phyloP scores from a whole-genome alignment of 2,113 vertebrate genomes.

The Castor canadensis region DNA sequence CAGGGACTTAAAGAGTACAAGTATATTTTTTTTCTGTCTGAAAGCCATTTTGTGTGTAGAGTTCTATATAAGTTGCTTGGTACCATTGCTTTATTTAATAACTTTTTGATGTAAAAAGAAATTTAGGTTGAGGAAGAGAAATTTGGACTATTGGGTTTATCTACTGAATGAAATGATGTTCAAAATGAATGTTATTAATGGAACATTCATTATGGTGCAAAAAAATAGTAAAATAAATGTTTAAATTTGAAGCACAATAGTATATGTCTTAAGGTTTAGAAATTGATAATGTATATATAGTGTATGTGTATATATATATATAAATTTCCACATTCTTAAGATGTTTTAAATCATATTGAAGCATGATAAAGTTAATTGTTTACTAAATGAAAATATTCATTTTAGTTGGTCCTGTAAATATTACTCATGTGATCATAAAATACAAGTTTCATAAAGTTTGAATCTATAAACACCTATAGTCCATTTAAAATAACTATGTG shows the following conservation, averaged over 20 bases:
- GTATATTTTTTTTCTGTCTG: not conserved
- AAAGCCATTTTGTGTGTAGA: slow-evolving; percentile 34
- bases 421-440: not conserved
- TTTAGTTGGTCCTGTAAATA: not conserved
- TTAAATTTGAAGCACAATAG: not conserved
- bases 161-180: slow-evolving; percentile 16
- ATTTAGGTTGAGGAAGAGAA: not conserved
- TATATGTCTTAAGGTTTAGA: not conserved
- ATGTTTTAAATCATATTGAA: slow-evolving; percentile 11
- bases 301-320: not conserved
- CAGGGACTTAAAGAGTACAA: not conserved
- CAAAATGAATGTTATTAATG: not conserved
- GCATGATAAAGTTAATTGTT: slow-evolving; percentile 13
- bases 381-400: not conserved
- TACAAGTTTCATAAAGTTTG: not conserved
- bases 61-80: not conserved
- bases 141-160: not conserved
- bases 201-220: not conserved
- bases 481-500: not conserved
- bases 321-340: not conserved
- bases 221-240: not conserved
- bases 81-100: slow-evolving; percentile 27
- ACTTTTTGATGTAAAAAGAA: not conserved
- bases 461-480: not conserved
- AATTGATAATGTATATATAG: not conserved